Conservation (phyloP, 2,888 invertebrate species). For the Aproaerema taeniolella region DNA sequence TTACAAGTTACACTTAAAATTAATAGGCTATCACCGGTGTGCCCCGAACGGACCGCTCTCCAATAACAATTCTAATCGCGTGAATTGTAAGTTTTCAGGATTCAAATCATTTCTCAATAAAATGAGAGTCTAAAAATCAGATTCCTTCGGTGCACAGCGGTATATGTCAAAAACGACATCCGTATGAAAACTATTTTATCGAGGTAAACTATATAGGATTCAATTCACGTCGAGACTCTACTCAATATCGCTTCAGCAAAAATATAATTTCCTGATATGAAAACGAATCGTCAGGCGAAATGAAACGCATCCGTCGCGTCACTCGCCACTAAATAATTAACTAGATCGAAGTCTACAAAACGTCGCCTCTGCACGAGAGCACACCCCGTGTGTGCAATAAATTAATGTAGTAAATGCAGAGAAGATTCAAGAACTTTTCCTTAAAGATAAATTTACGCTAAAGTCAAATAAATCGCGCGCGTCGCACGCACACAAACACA, state of each 20-base stretch:
- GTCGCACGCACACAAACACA: background rate
- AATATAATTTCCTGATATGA: conserved; percentile 57
- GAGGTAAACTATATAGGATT: conserved; percentile 75
- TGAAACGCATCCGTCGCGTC: conserved; percentile 29
- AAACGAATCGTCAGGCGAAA: conserved; percentile 44
- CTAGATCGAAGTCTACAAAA: conserved; percentile 25
- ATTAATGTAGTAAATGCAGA: conserved; percentile 47
- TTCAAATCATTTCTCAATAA: no score
- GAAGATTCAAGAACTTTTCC: conserved; percentile 35
- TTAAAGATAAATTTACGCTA: conserved; percentile 35
- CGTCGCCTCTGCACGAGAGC: conserved; percentile 33
- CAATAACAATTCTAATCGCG: no score
- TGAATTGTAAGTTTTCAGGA: no score
- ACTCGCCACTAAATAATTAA: conserved; percentile 27
- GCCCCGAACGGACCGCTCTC: conserved; percentile 1
- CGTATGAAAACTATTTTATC: conserved; percentile 64
- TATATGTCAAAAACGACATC: conserved; percentile 67
- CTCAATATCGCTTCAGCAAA: conserved; percentile 49
- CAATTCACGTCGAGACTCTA: conserved; percentile 56
- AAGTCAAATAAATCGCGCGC: conserved; percentile 19
- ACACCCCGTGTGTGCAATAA: conserved; percentile 35
- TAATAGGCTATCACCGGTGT: conserved; percentile 59
- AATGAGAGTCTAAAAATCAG: no score
- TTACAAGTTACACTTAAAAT: conserved; percentile 67
- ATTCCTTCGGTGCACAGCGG: conserved; percentile 8